Evolutionary conservation across 2,113 vertebrate genomes (phyloP).

Genomic region (Thamnophis sirtalis): DNA sequence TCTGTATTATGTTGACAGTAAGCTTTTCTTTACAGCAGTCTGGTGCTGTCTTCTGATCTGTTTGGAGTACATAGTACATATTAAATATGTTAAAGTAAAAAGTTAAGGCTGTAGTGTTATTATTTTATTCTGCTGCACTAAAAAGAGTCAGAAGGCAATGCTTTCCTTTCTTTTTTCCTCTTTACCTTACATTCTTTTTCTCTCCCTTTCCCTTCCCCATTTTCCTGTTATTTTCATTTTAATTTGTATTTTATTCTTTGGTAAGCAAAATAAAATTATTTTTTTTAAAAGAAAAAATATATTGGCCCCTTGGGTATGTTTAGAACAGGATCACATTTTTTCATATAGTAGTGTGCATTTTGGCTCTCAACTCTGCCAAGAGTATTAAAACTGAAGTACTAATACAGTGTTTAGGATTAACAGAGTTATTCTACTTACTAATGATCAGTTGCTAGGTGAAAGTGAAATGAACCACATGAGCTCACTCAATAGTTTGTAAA

Average conservation of each 20-base stretch:
- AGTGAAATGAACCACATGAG: slow-evolving; percentile 8
- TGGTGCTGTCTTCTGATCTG: background rate
- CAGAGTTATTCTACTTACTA: slow-evolving; percentile 9
- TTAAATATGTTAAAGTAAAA: background rate
- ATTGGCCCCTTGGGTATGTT: slow-evolving; percentile 9
- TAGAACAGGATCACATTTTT: slow-evolving; percentile 23
- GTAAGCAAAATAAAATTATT: background rate
- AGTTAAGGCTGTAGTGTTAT: background rate
- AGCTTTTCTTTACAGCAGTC: background rate
- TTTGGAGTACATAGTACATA: background rate
- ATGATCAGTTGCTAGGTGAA: slow-evolving; percentile 22
- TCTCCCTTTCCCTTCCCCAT: background rate
- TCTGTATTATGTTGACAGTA: background rate
- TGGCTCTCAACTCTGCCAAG: slow-evolving; percentile 23
- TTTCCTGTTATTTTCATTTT: background rate
- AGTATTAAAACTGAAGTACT: slow-evolving; percentile 30
- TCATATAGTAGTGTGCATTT: background rate
- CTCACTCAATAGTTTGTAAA: background rate
- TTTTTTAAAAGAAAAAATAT: background rate
- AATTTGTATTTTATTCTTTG: background rate
- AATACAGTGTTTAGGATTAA: slow-evolving; percentile 36
- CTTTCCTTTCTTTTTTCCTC: background rate
- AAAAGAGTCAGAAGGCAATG: background rate
- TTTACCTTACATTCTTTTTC: background rate
- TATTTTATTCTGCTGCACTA: background rate